Base-by-base conservation (phyloP, 2,113 vertebrate species). In the Tragulus kanchil region DNA sequence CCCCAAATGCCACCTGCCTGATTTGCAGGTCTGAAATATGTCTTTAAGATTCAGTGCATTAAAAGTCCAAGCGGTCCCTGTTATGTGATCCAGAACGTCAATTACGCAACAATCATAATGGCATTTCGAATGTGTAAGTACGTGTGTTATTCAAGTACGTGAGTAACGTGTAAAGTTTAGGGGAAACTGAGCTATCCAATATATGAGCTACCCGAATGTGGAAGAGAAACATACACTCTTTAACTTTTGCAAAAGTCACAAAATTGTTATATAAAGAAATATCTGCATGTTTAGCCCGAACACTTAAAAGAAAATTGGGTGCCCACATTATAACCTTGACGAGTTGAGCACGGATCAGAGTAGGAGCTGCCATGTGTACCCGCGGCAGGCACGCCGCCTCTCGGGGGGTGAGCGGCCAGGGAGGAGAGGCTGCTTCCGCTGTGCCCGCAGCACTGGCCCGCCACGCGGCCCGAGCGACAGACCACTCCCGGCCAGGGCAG, bases 391-490 rank as follows among this genome's bases (percentile, higher is more conserved):
- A 23, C 52, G 4, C 3, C n/a, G 4, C 52, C 54, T 58, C 31
- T 81, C 6, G 0, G 69, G 54, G 23, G 54, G 54, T 14, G 61
- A 13, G 42, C 8, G 1, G 0, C 0, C 19, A 52, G 7, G 0
- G 4, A 26, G 10, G 1, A 50, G 19, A 14, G 16, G 42, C 1
- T 13, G 10, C 0, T 16, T 48, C 19, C 42, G 16, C 5, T 6
- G 21, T 1, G 23, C 9, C 8, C 11, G 21, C 0, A 10, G 14
- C 17, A 9, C 0, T 21, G 73, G 23, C 65, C 23, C 14, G n/a
- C 3, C 10, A 4, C 2, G 17, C 17, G 19, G 31, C 5, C 3
- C 54, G 11, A 5, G 50, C 6, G 16, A 23, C 13, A 14, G 14
- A 11, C 5, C 31, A 9, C 4, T 25, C 45, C 54, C 3, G 15